phyloP scores from a whole-genome alignment of 2,888 invertebrate species.

The Syritta pipiens region DNA sequence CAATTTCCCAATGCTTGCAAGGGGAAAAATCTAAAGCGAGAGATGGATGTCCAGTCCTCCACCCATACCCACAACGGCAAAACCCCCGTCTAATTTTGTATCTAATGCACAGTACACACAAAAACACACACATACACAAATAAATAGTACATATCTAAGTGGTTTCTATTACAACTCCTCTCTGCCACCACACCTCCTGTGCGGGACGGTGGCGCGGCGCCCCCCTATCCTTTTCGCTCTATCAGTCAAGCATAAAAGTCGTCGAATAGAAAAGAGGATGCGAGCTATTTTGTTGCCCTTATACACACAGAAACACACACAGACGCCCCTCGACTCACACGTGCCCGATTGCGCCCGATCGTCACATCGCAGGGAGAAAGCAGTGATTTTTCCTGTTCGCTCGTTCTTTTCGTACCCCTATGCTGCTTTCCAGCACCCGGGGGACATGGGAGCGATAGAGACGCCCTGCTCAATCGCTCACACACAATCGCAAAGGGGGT shows the following conservation, averaged over 20 bases:
- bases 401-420: constrained; percentile 31
- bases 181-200: background rate
- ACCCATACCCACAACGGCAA: constrained; percentile 4
- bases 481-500: constrained; percentile 30
- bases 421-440: constrained; percentile 22
- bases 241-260: constrained; percentile 67
- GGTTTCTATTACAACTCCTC: constrained; percentile 43
- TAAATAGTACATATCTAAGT: constrained; percentile 12
- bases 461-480: constrained; percentile 45
- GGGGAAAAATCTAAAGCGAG: too few species aligned
- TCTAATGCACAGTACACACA: too few species aligned
- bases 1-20: too few species aligned
- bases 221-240: constrained; percentile 68
- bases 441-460: constrained; percentile 27
- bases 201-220: too few species aligned
- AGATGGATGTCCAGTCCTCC: too few species aligned
- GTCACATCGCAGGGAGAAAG: constrained; percentile 56
- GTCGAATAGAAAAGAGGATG: constrained; percentile 63
- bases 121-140: too few species aligned
- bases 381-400: constrained; percentile 61
- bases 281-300: constrained; percentile 46
- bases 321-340: too few species aligned
- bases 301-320: too few species aligned
- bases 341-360: background rate
- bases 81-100: constrained; percentile 41